Percentiles rank a stretch among this genome's conserved stretches.
Conservation (phyloP, 2,797 vertebrate species). For the Eptatretus atami region DNA sequence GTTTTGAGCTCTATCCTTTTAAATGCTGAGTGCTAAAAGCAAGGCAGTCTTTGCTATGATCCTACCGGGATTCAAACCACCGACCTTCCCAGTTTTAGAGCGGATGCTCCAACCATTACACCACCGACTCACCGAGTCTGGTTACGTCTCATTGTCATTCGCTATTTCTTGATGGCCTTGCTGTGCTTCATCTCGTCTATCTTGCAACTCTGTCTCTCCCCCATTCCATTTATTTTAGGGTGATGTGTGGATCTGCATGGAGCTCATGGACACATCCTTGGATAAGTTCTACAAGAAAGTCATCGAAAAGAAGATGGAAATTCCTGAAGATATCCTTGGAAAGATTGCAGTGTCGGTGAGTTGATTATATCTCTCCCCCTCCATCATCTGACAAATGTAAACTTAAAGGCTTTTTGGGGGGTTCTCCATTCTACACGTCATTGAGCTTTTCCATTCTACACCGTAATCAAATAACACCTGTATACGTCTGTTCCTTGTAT, state of each 20-base stretch:
- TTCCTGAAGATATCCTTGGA: conserved; percentile 86
- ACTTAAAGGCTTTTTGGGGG: too few relatives aligned
- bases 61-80: too few relatives aligned
- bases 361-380: conserved; percentile 9
- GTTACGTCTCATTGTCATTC: neutral
- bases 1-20: too few relatives aligned
- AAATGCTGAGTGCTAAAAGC: too few relatives aligned
- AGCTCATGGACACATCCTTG: conserved; percentile 92
- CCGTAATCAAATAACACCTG: too few relatives aligned
- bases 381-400: too few relatives aligned
- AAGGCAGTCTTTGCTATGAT: too few relatives aligned
- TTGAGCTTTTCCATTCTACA: too few relatives aligned
- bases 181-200: neutral
- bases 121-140: neutral
- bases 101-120: too few relatives aligned
- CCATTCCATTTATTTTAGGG: conserved; percentile 20
- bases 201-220: neutral
- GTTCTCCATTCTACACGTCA: too few relatives aligned
- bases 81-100: too few relatives aligned
- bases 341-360: conserved; percentile 88
- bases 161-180: neutral
- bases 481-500: too few relatives aligned
- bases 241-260: conserved; percentile 98
- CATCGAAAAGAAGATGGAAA: conserved; percentile 57
- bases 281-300: conserved; percentile 98